Base-by-base conservation (phyloP, 1,140 invertebrate genomes). In the Ceratina australensis region DNA sequence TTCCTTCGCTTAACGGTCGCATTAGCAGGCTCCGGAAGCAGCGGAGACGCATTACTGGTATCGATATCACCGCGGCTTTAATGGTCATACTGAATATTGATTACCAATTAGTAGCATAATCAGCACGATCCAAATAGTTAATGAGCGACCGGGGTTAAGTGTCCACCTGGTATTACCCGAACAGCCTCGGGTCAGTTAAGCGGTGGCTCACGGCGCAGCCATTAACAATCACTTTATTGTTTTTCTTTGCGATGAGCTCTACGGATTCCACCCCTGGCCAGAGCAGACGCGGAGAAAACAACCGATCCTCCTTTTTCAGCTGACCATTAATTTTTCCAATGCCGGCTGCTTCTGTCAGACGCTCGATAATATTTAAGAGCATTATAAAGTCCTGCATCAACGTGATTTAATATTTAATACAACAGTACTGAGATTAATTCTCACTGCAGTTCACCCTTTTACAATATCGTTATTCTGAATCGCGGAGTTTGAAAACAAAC, bases 41-140 rank as follows among this genome's bases (percentile, higher is more conserved):
- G 28, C 47, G 78, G 28, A 69, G 72, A n/a, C 24, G 65, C 69
- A 65, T 78, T 72, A 78, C 68, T 28, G 50, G 76, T 59, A 67
- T 75, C 78, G 78, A 79, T 79, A 79, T 79, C 33, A 5, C 64
- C 49, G 57, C 50, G 64, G 64, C 72, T 84, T 80, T 84, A 84
- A 84, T 79, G 83, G 64, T 84, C 68, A 76, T 71, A 26, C 68
- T 73, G 84, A 85, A 86, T 86, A 86, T 86, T 82, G 84, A 86
- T 86, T 86, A 86, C 68, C 80, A 86, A 85, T 86, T 86, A 86
- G 84, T 72, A 77, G 72, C 76, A 85, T 86, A 85, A 86, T 85
- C 76, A 85, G 61, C 65, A 72, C 26, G 66, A 82, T 80, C 81
- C 76, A 85, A 86, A 86, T 85, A 82, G 84, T 85, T 86, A 82